Base-by-base conservation (phyloP, 1,140 invertebrate genomes). In the Drosophila willistoni region DNA sequence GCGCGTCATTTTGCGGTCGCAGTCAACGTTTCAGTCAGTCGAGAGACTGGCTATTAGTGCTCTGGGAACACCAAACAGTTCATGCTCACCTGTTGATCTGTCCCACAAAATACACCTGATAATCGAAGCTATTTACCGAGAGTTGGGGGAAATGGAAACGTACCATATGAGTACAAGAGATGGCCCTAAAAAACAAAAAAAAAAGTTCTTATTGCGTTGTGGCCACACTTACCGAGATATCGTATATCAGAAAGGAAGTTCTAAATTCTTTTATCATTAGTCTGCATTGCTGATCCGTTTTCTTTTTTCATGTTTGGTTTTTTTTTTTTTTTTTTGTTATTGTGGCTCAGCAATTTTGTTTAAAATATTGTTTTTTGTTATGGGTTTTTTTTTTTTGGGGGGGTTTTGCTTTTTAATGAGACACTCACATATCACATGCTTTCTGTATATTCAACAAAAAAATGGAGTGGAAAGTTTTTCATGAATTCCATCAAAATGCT, bases 201-300 rank as follows among this genome's bases (percentile, higher is more conserved):
- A 22, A 33, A 61, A 51, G 63, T 64, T 73, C 71, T 61, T 62
- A 72, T 57, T 68, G 73, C 73, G 71, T 62, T 64, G 14, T 74
- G 59, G 9, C 42, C 42, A 42, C 7, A 19, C 34, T 41, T 42
- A 61, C 29, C 60, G 44, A 42, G n/a, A 22, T 64, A 54, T 68
- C 22, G 22, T 34, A 36, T 25, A 22, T 41, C 39, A 44, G 59
- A 72, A 73, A 71, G 73, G 73, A 77, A 77, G 73, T 77, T 77
- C 73, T 70, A 77, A 77, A 77, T 77, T 77, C 73, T 77, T 77
- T 70, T 60, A 36, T 55, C 22, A 77, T 77, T 77, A 77, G 73
- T 77, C 66, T 42, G 44, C 56, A 77, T 71, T 70, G 64, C 56
- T 77, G 55, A 29, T 57, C 55, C 44, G 44, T 51, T 51, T 51